Conservation (phyloP, 2,113 vertebrate species). For the Laticauda colubrina region DNA sequence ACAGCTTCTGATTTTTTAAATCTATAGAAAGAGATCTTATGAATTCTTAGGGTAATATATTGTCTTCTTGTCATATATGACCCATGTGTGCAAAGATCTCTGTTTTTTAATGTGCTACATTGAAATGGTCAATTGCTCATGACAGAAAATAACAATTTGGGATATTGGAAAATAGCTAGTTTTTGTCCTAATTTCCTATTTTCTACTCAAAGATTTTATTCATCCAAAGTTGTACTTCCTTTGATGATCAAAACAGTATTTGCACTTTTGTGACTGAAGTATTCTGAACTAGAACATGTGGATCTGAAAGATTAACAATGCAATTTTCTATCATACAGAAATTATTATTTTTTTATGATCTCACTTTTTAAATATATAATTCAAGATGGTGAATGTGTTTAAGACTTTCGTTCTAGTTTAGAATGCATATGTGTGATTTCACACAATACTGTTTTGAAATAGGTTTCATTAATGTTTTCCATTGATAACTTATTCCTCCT, state of each 20-base stretch:
- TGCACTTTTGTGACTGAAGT: background rate
- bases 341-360: background rate
- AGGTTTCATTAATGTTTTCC: slow-evolving; percentile 84
- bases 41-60: background rate
- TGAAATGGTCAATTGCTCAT: background rate
- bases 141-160: background rate
- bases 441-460: slow-evolving; percentile 84
- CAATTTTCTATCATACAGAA: background rate
- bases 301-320: background rate
- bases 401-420: slow-evolving; percentile 64
- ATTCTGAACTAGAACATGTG: background rate
- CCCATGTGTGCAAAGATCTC: background rate
- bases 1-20: background rate
- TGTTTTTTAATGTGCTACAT: background rate
- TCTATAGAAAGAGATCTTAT: background rate
- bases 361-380: background rate
- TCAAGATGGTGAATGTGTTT: background rate
- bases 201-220: background rate
- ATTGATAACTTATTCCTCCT: slow-evolving; percentile 85
- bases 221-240: background rate
- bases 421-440: slow-evolving; percentile 79
- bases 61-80: background rate
- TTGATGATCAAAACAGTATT: background rate
- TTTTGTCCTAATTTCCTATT: background rate
- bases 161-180: background rate